Evolutionary conservation across 2,113 vertebrate genomes (phyloP), one percentile per base, ranked within the genome.

Genomic region (Vulpes lagopus): DNA sequence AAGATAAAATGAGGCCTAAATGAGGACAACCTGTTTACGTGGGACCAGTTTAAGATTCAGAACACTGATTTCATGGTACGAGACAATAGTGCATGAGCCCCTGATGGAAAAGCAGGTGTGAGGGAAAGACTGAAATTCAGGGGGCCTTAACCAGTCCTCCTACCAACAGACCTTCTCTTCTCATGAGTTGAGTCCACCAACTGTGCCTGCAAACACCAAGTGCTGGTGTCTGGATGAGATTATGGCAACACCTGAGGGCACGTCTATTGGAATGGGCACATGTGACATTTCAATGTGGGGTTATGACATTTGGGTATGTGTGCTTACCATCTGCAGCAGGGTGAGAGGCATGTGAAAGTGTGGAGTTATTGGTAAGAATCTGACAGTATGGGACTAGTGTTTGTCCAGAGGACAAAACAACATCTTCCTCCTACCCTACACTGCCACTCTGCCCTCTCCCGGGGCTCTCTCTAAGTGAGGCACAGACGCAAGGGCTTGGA

Each of bases 211-310:
- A 80, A 89, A 82, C 2, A 90, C 7, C 79, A 38, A 83, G 69
- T 53, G 15, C 27, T 92, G 59, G 73, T 19, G 9, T 84, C 30
- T 94, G 69, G 20, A 62, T 88, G 64, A n/a, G 11, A 80, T 9
- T 15, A 81, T 84, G 43, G 38, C 93, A 89, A 65, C 27, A 92
- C 30, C 35, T 25, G n/a, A 94, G 57, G 20, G 11, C 38, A 49
- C 30, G 20, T 69, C 35, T 85, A 83, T 83, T 65, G 71, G 65
- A 96, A 71, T 95, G 74, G 22, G 11, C 43, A 86, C 64, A 20
- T 76, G 38, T 90, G 84, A 74, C 59, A 93, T 95, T 89, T 92
- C 57, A 89, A 23, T 78, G 71, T 65, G 38, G 11, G 32, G 32
- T 92, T 35, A 97, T 30, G 43, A 71, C 35, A 80, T 80, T 71